phyloP scores from a whole-genome alignment of 2,113 vertebrate species.

The Carassius gibelio region DNA sequence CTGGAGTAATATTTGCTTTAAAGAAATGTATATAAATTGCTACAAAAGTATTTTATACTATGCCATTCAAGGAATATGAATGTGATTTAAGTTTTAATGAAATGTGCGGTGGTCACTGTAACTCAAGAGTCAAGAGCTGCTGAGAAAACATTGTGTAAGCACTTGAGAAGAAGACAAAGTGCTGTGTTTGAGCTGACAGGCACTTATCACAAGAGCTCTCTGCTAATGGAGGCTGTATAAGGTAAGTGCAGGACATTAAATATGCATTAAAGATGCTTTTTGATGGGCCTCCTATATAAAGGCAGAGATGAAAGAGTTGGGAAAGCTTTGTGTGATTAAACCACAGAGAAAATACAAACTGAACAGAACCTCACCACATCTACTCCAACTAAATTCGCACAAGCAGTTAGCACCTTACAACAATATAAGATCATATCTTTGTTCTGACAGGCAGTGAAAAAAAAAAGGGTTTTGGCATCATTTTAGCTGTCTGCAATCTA shows the following conservation, averaged over 20 bases:
- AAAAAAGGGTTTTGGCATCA: not conserved
- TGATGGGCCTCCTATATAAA: constrained; percentile 57
- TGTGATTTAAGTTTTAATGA: not conserved
- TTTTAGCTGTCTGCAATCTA: not conserved
- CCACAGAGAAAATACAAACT: not conserved
- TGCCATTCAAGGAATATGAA: not conserved
- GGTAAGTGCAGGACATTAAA: constrained; percentile 68
- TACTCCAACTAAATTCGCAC: constrained; percentile 18
- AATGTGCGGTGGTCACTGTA: not conserved
- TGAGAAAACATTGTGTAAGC: constrained; percentile 17
- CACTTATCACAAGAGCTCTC: constrained; percentile 32
- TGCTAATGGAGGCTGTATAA: constrained; percentile 17
- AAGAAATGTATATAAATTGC: not conserved
- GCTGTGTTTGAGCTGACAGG: not conserved
- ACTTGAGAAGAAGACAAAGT: constrained; percentile 26
- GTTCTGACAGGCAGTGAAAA: not conserved
- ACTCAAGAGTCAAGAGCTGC: not conserved
- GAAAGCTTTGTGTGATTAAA: constrained; percentile 34
- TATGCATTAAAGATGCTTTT: constrained; percentile 66
- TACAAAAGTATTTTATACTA: not conserved
- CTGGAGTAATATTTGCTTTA: too few relatives aligned
- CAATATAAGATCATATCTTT: not conserved
- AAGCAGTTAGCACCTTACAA: not conserved
- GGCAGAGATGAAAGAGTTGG: constrained; percentile 50
- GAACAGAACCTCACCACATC: not conserved